Base-by-base conservation (phyloP, 2,888 invertebrate species). In the Acleris cristana region DNA sequence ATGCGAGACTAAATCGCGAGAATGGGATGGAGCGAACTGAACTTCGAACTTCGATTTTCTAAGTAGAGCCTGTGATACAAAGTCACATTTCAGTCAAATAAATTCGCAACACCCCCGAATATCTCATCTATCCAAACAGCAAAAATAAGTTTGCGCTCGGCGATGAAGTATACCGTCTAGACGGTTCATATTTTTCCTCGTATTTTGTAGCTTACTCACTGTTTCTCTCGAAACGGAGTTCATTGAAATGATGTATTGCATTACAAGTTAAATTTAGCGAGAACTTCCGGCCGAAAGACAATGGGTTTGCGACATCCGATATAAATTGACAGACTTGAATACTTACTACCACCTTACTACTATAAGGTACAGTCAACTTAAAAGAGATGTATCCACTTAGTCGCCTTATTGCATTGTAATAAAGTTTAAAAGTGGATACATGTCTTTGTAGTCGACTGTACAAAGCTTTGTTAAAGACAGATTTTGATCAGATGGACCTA, bases 281-380 rank as follows among this genome's bases (percentile, higher is more conserved):
- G 14, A 45, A 51, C 52, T 52, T 58, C 57, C 45, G 58, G 23
- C 58, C 40, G 16, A 44, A 64, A 57, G 51, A 49, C 40, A 51
- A 60, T 30, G 64, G 19, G 21, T 56, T 51, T 52, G 49, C 51
- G 52, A 51, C 21, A 21, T 51, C 48, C 48, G 48, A 48, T 48
- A 48, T 48, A 48, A 40, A 40, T 40, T 40, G 40, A 1, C 48
- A 48, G 48, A 48, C 48, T 45, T 45, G 7, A 45, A 16, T 14
- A 44, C 16, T 44, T 44, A 30, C 34, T 10, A 3, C 10, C 7
- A 7, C 26, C 26, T 34, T 34, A 30, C 30, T 30, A 8, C 30
- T 30, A 8, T 30, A 30, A 8, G 8, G 26, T 30, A 23, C 21
- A 21, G 21, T 21, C 21, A 21, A 21, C 21, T 1, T 21, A 1